These are phyloP conservation scores for Eilema griseolum DNA, from an alignment of 2,888 invertebrate genomes.

Conservation along the genomic window DNA sequence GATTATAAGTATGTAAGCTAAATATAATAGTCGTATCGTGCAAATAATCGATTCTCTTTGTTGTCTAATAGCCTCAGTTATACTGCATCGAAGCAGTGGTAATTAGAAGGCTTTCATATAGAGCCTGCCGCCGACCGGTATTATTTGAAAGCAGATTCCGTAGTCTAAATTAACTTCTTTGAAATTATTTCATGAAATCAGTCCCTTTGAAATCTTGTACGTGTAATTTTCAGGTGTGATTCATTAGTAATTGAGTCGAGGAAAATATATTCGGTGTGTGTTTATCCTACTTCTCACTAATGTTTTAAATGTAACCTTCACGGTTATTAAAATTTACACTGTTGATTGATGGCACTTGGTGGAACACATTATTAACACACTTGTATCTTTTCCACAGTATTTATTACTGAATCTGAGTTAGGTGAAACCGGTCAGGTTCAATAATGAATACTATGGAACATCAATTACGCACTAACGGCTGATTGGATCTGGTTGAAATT, in stretches of 20 bases:
- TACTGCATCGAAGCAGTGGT: slow-evolving; percentile 63
- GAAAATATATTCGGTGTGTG: not conserved
- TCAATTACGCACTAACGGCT: too few relatives aligned
- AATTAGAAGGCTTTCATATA: slow-evolving; percentile 64
- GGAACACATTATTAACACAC: too few relatives aligned
- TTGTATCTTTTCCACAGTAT: too few relatives aligned
- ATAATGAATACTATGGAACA: too few relatives aligned
- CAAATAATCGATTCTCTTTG: slow-evolving; percentile 70
- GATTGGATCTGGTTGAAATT: too few relatives aligned
- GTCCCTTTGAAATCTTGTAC: slow-evolving; percentile 32
- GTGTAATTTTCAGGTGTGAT: slow-evolving; percentile 11
- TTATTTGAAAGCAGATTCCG: slow-evolving; percentile 65
- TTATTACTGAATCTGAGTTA: too few relatives aligned
- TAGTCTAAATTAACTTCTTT: slow-evolving; percentile 41
- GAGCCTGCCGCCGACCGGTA: slow-evolving; percentile 30
- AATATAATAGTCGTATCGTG: slow-evolving; percentile 57
- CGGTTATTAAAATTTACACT: too few relatives aligned
- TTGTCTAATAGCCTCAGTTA: slow-evolving; percentile 65
- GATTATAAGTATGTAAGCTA: slow-evolving; percentile 35
- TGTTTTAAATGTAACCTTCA: too few relatives aligned
- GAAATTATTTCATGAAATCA: slow-evolving; percentile 52
- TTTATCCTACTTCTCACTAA: too few relatives aligned
- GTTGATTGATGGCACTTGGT: too few relatives aligned
- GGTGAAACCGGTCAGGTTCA: too few relatives aligned
- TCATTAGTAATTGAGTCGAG: slow-evolving; percentile 7